These are phyloP conservation scores for Anhinga rufa DNA, from an alignment of 2,113 vertebrate species.

Conservation along the genomic window DNA sequence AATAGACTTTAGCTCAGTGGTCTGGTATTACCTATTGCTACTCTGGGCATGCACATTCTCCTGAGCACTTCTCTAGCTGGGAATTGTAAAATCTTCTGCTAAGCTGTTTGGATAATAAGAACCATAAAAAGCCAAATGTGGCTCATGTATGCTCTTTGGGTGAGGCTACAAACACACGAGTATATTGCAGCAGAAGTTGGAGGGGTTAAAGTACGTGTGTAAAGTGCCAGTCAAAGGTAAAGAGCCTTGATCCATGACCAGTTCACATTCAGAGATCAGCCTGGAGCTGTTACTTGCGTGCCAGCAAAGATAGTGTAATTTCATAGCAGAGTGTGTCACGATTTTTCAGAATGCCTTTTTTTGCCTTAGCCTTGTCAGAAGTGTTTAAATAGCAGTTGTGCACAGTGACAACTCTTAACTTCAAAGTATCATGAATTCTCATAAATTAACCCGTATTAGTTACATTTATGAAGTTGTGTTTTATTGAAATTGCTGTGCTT, in stretches of 20 bases:
- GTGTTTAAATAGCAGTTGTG: neutral
- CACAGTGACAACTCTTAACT: neutral
- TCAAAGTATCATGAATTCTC: neutral
- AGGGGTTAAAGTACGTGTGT: neutral
- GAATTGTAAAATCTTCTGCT: neutral
- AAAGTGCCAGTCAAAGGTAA: neutral
- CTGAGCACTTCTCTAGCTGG: neutral
- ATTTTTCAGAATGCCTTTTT: neutral
- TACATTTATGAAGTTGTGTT: neutral
- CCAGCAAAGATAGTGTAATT: neutral
- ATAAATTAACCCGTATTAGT: neutral
- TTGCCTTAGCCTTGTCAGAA: neutral
- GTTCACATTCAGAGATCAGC: neutral
- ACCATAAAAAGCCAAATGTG: neutral
- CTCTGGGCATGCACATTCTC: neutral
- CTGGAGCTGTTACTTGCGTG: neutral
- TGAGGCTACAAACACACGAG: neutral
- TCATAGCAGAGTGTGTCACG: neutral
- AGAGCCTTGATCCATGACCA: conserved; percentile 2
- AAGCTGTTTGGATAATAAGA: neutral
- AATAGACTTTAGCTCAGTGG: neutral
- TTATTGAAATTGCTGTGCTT: neutral
- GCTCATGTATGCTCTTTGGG: neutral
- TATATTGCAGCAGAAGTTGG: neutral
- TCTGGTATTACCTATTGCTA: neutral